A percentile compares a stretch with the other conserved stretches of the same genome.
Conservation (phyloP, 2,113 vertebrate genomes). For the Paedocypris sp. region DNA sequence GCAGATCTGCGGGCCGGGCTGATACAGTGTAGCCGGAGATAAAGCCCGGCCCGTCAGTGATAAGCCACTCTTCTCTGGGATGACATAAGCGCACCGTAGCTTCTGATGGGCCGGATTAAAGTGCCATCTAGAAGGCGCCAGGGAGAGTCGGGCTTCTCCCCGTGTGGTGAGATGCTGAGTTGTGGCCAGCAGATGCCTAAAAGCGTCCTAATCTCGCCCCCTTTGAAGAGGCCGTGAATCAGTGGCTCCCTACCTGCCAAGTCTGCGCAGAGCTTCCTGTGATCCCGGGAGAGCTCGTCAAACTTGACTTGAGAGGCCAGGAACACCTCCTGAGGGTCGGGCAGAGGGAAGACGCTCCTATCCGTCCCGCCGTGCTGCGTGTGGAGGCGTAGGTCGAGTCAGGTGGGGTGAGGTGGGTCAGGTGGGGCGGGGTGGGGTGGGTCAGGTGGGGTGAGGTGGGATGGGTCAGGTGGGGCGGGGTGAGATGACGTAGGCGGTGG, state of each 20-base stretch:
- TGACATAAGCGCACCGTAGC: constrained; percentile 50
- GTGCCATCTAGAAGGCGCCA: constrained; percentile 66
- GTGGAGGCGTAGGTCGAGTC: background rate
- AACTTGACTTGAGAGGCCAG: constrained; percentile 91
- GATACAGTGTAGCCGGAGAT: constrained; percentile 50
- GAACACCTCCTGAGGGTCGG: constrained; percentile 88
- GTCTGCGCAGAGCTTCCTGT: constrained; percentile 75
- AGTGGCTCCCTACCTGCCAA: constrained; percentile 64
- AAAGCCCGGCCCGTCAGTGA: constrained; percentile 41
- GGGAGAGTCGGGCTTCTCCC: too few relatives aligned
- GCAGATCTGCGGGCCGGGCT: constrained; percentile 48
- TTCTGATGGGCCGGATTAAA: constrained; percentile 65
- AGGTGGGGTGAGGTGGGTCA: too few relatives aligned
- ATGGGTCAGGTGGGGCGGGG: too few relatives aligned
- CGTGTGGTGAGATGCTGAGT: constrained; percentile 39
- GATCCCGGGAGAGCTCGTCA: constrained; percentile 81
- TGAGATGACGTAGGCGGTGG: background rate
- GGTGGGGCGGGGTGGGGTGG: too few relatives aligned
- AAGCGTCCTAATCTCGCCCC: constrained; percentile 9
- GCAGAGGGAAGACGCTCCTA: constrained; percentile 78
- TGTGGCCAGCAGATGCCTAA: constrained; percentile 31
- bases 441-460: too few relatives aligned
- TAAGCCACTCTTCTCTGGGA: constrained; percentile 45
- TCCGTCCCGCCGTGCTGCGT: constrained; percentile 81
- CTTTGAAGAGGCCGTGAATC: constrained; percentile 3